Base-by-base conservation (phyloP, 2,797 vertebrate genomes). In the Spinibarbus caldwelli region DNA sequence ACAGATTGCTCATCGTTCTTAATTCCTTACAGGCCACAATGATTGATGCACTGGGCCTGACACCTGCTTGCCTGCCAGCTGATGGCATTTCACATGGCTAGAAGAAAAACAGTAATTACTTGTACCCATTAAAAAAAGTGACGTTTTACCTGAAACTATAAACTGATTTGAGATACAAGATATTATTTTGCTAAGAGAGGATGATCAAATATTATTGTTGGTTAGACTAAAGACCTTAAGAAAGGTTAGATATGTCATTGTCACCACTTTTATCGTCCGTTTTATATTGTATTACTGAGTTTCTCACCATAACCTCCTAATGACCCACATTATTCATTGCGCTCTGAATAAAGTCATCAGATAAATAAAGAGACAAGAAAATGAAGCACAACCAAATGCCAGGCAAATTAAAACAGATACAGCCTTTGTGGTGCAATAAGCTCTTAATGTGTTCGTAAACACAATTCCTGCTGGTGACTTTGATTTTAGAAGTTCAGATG, bases 31-130 rank as follows among this genome's bases (percentile, higher is more conserved):
- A 90, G 92, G 88, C 91, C 91, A 80, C 15, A 80, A 87, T 73
- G 87, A 92, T 86, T n/a, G n/a, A n/a, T n/a, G n/a, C n/a, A n/a
- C n/a, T n/a, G n/a, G n/a, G n/a, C n/a, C n/a, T n/a, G n/a, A n/a
- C n/a, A n/a, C n/a, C n/a, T n/a, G n/a, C n/a, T n/a, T n/a, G n/a
- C n/a, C n/a, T n/a, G 88, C 89, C 92, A 92, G 90, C 91, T 90
- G 90, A 93, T 93, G 92, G 93, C 91, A 94, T 95, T 94, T 94
- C 90, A 89, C 87, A 94, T 92, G 86, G 89, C 87, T 10, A 34
- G 47, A 86, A 89, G 89, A 90, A 91, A 89, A 86, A 88, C 80
- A 29, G 85, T 87, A 89, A 92, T 93, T 89, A 91, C 92, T 90
- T 90, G 90, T 92, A 90, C 90, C 90, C 89, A 90, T 88, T 90